A percentile compares a stretch with the other conserved stretches of the same genome.
Conservation (phyloP, 1,140 invertebrate genomes). For the Oscheius sp. region DNA sequence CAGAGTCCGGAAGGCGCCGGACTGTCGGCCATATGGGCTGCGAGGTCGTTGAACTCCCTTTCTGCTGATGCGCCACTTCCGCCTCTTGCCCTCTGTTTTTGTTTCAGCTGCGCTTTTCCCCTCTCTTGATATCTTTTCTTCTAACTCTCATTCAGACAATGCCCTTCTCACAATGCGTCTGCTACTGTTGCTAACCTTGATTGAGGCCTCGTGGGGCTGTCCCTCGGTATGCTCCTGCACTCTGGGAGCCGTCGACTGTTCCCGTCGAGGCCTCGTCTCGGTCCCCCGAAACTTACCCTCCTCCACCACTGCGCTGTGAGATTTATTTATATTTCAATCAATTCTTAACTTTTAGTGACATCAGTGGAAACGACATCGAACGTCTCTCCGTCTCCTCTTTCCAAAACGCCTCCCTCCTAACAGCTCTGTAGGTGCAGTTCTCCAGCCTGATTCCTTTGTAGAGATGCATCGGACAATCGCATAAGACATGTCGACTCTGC, state of each 20-base stretch:
- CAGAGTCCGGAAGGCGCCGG: too few relatives aligned
- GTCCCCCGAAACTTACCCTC: slow-evolving; percentile 59
- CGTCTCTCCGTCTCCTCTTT: background rate
- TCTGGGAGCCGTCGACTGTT: slow-evolving; percentile 61
- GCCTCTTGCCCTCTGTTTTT: too few relatives aligned
- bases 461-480: slow-evolving; percentile 28
- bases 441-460: slow-evolving; percentile 1
- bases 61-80: too few relatives aligned
- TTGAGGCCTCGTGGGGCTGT: slow-evolving; percentile 36
- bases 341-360: background rate
- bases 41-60: too few relatives aligned
- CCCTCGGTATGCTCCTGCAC: slow-evolving; percentile 59
- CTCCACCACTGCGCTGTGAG: background rate
- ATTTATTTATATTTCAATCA: background rate
- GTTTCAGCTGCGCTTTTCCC: too few relatives aligned
- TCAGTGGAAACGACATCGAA: slow-evolving; percentile 9
- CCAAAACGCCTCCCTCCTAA: background rate
- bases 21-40: too few relatives aligned
- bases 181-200: background rate
- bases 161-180: too few relatives aligned
- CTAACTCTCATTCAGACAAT: too few relatives aligned
- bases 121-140: too few relatives aligned
- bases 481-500: slow-evolving; percentile 13
- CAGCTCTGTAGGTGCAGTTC: background rate
- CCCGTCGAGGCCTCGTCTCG: slow-evolving; percentile 53